These are phyloP conservation scores for Rotaria socialis DNA, from an alignment of 2,888 invertebrate genomes.

Conservation along the genomic window DNA sequence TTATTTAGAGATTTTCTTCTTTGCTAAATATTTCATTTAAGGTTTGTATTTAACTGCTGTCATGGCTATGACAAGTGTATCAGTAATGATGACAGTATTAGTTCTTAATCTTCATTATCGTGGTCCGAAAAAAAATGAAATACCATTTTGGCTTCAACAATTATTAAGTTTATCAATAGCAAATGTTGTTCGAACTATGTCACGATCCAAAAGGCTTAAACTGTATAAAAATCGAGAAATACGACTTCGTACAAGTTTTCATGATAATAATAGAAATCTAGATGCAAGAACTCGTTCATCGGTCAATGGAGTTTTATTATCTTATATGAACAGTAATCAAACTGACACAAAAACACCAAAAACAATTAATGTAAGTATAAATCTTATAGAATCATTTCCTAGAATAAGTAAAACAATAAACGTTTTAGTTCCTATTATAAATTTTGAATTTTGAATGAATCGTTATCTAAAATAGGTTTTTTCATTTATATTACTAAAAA, in stretches of 20 bases:
- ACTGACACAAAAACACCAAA: background rate
- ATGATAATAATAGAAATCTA: background rate
- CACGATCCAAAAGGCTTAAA: background rate
- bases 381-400: too few species aligned
- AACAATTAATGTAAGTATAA: background rate
- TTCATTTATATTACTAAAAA: too few species aligned
- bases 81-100: slow-evolving; percentile 63
- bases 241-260: too few species aligned
- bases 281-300: background rate
- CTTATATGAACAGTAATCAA: background rate
- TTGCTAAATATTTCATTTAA: slow-evolving; percentile 49
- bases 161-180: slow-evolving; percentile 49
- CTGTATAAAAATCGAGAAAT: background rate
- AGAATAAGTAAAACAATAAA: too few species aligned
- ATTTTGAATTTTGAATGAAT: too few species aligned
- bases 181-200: slow-evolving; percentile 48
- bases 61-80: slow-evolving; percentile 64
- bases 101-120: slow-evolving; percentile 65
- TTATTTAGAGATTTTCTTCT: too few species aligned
- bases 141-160: slow-evolving; percentile 61
- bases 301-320: background rate
- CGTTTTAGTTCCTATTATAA: too few species aligned
- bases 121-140: slow-evolving; percentile 61
- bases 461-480: too few species aligned
- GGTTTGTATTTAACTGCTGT: slow-evolving; percentile 65